Evolutionary conservation across 2,113 vertebrate species (phyloP), one percentile per base, ranked within the genome.

Genomic region (Corythoichthys haematopterus): DNA sequence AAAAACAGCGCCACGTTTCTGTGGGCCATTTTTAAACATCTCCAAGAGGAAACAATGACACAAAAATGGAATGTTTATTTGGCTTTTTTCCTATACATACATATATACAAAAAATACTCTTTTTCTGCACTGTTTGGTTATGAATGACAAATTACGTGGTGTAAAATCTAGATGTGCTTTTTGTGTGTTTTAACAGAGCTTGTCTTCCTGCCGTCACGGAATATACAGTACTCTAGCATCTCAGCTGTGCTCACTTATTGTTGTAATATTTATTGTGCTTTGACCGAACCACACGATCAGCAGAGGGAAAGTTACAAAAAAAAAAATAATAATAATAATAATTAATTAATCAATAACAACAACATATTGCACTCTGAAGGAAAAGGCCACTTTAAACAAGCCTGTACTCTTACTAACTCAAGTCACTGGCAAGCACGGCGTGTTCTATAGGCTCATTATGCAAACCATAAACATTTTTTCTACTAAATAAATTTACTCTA

Each of bases 141-240:
- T 92, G 91, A 95, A 94, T 91, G 87, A 94, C 92, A 91, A 91
- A 88, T 91, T 94, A 90, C 90, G 90, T 94, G 88, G 86, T 94
- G 92, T 95, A 92, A 91, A 47, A 91, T 87, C 87, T 91, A 92
- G 86, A 93, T 92, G 91, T 94, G 93, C 90, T 96, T 94, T 57
- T 86, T 91, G 94, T 95, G 94, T 96, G 94, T 91, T 93, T 92
- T 88, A 93, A 93, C 89, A 88, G 84, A 94, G 94, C 90, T 94
- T 93, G 93, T 95, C 94, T 97, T 97, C 94, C 95, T 94, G 90
- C 92, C 87, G 92, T 94, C 90, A 92, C 90, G 50, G 89, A 91
- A 91, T 93, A 92, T 92, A 83, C 77, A 87, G 75, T 86, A 92
- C 89, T 92, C 90, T 90, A 93, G 91, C 92, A 94, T 92, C 88